Evolutionary conservation across 2,113 vertebrate genomes (phyloP).

Genomic region (Peromyscus polionotus): DNA sequence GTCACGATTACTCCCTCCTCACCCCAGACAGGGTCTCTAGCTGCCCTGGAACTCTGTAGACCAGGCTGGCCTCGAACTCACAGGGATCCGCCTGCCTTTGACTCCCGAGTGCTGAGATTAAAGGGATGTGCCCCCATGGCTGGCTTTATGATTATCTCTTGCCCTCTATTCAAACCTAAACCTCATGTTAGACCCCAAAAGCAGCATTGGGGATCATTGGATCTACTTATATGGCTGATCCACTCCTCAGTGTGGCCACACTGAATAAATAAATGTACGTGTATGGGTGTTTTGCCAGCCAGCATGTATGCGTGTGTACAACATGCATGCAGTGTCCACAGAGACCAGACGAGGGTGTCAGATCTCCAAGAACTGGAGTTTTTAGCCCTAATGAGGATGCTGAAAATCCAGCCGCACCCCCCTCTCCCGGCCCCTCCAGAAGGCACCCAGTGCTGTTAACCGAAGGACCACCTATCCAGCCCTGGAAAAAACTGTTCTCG

Average conservation of each 20-base stretch:
- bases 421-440: not conserved
- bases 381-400: not conserved
- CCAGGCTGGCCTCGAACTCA: not conserved
- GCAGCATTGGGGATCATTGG: not conserved
- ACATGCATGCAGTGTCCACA: not conserved
- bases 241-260: not conserved
- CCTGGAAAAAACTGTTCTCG: not conserved
- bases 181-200: not conserved
- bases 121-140: not conserved
- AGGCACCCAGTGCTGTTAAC: not conserved
- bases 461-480: not conserved
- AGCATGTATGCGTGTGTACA: not conserved
- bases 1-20: not conserved
- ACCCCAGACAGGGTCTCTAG: not conserved
- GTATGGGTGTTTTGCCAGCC: not conserved
- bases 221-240: not conserved
- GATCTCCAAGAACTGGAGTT: not conserved
- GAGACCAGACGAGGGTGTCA: not conserved
- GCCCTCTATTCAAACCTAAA: not conserved
- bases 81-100: not conserved
- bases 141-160: not conserved
- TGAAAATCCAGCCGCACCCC: not conserved
- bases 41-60: not conserved
- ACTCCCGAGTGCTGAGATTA: not conserved
- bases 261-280: not conserved